Percentiles rank a stretch among this genome's conserved stretches.
Conservation (phyloP, 1,140 invertebrate genomes). For the Hyposmocoma kahamanoa region DNA sequence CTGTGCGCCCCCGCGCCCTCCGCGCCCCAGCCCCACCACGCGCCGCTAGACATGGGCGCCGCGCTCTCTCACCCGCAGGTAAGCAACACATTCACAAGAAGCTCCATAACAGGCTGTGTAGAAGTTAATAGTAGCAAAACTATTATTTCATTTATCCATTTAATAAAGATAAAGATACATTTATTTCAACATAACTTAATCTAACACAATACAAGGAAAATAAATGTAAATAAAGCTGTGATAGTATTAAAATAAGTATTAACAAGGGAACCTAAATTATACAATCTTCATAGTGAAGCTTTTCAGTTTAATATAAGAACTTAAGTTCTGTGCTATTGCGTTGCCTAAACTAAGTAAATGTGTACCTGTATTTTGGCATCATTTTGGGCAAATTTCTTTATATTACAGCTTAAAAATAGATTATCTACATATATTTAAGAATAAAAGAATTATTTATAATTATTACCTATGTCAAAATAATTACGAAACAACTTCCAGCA, state of each 20-base stretch:
- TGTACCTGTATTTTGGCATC: no score
- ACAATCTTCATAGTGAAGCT: background rate
- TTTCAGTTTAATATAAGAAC: background rate
- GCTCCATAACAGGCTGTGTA: background rate
- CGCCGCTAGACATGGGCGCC: constrained; percentile 73
- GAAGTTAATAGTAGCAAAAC: background rate
- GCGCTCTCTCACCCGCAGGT: constrained; percentile 64
- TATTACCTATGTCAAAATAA: no score
- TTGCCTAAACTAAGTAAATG: no score
- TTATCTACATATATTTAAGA: no score
- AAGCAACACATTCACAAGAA: background rate
- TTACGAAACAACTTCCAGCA: no score
- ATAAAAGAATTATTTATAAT: no score
- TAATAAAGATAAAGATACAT: background rate
- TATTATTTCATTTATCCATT: background rate
- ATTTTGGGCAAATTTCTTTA: no score
- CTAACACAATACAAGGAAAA: background rate
- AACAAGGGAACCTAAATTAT: no score
- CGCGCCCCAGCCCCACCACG: no score
- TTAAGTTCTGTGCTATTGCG: background rate
- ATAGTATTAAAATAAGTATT: no score
- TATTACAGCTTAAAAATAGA: no score
- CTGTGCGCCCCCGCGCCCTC: constrained; percentile 50
- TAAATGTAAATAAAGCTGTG: no score
- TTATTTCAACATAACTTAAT: background rate